Evolutionary conservation across 2,888 invertebrate genomes (phyloP).

Genomic region (Alitta virens): DNA sequence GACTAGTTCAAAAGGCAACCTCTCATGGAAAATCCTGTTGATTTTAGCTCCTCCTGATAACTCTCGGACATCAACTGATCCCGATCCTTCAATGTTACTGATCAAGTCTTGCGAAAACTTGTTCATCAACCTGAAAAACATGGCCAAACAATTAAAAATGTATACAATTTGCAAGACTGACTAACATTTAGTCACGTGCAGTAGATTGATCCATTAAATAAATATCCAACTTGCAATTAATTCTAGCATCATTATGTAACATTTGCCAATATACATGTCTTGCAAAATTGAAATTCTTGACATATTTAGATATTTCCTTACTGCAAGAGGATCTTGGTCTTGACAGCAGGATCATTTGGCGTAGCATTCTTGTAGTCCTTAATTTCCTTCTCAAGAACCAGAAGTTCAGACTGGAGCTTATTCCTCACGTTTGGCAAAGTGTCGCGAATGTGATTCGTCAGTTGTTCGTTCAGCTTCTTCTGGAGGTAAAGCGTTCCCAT

Average conservation of each 20-base stretch:
- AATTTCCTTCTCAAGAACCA: conserved; percentile 23
- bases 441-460: conserved; percentile 33
- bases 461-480: conserved; percentile 27
- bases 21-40: conserved; percentile 95
- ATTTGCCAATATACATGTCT: too few relatives aligned
- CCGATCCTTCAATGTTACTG: conserved; percentile 16
- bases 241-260: too few relatives aligned
- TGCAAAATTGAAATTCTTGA: too few relatives aligned
- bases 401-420: conserved; percentile 22
- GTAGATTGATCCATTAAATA: too few relatives aligned
- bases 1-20: conserved; percentile 73
- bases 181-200: too few relatives aligned
- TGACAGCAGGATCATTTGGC: conserved; percentile 97
- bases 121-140: conserved; percentile 8
- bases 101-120: conserved; percentile 10
- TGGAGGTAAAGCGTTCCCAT: conserved; percentile 34
- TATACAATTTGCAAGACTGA: too few relatives aligned
- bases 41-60: conserved; percentile 98
- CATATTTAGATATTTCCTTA: conserved; percentile 61
- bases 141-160: neutral
- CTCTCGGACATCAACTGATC: conserved; percentile 60
- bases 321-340: conserved; percentile 99
- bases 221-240: too few relatives aligned
- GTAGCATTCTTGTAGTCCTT: conserved; percentile 81
- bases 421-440: conserved; percentile 29